Conservation (phyloP, 2,888 invertebrate genomes). For the Cloeon dipterum region DNA sequence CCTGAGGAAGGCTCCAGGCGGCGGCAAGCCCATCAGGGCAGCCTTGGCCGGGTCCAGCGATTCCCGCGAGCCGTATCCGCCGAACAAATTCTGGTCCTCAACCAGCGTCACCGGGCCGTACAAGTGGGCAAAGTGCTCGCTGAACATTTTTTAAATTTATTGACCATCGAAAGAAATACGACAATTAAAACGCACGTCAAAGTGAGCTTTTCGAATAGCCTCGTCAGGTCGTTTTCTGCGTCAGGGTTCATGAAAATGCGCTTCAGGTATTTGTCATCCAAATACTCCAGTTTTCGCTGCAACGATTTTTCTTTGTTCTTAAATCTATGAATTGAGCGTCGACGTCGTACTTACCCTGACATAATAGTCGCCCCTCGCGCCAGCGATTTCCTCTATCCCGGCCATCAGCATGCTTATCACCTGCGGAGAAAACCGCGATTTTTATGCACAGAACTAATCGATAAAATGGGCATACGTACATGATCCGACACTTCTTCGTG, state of each 20-base stretch:
- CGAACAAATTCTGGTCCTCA: slow-evolving; percentile 6
- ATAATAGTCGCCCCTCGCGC: slow-evolving; percentile 25
- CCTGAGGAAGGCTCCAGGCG: neutral
- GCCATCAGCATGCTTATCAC: slow-evolving; percentile 31
- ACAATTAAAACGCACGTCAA: slow-evolving; percentile 7
- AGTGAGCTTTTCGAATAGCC: slow-evolving; percentile 8
- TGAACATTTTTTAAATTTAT: neutral
- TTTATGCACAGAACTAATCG: neutral
- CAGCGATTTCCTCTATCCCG: slow-evolving; percentile 29
- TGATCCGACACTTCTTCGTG: slow-evolving; percentile 27
- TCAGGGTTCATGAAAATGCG: slow-evolving; percentile 19
- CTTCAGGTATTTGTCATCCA: slow-evolving; percentile 24
- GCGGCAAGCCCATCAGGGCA: neutral
- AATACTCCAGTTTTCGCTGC: slow-evolving; percentile 21
- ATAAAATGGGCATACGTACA: too few relatives aligned
- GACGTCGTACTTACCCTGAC: slow-evolving; percentile 14
- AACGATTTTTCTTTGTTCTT: too few relatives aligned
- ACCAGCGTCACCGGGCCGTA: slow-evolving; percentile 10
- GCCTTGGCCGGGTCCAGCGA: too few relatives aligned
- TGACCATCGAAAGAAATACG: neutral
- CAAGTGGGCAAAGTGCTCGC: slow-evolving; percentile 10
- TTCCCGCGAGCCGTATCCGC: neutral
- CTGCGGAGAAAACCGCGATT: slow-evolving; percentile 14
- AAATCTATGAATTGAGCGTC: too few relatives aligned
- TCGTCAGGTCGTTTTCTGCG: slow-evolving; percentile 7